phyloP scores from a whole-genome alignment of 2,113 vertebrate species.

The Rhinolophus sinicus region DNA sequence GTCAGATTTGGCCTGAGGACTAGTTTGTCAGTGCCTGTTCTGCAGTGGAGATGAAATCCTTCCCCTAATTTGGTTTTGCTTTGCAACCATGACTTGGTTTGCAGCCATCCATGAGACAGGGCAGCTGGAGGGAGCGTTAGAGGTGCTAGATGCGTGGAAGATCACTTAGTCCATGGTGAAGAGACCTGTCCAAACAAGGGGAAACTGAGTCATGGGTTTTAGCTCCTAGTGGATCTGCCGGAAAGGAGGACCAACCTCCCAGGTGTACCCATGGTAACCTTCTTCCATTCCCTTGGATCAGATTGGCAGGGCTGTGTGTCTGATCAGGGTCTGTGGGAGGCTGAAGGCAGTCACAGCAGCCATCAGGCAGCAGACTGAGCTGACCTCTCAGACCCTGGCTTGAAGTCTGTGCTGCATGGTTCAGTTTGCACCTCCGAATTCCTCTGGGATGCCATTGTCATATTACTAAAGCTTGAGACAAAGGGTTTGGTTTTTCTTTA shows the following conservation, averaged over 20 bases:
- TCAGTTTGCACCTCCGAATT: not conserved
- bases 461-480: not conserved
- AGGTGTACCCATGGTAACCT: not conserved
- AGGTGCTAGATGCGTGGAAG: not conserved
- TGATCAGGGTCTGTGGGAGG: not conserved
- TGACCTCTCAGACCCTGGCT: not conserved
- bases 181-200: not conserved
- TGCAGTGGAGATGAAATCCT: not conserved
- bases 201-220: not conserved
- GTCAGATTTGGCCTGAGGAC: not conserved
- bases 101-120: not conserved
- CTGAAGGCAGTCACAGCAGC: not conserved
- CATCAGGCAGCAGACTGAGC: not conserved
- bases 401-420: rapidly evolving
- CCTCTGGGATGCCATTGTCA: not conserved
- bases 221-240: not conserved
- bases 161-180: not conserved
- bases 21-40: not conserved
- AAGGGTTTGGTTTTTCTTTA: not conserved
- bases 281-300: not conserved
- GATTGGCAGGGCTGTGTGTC: not conserved
- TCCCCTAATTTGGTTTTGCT: slow-evolving; percentile 16
- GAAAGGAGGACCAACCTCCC: not conserved
- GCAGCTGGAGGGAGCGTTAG: not conserved
- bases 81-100: not conserved